Percentiles rank a stretch among this genome's conserved stretches.
Evolutionary conservation across 2,888 invertebrate species (phyloP).

Genomic region (Hecatera dysodea): DNA sequence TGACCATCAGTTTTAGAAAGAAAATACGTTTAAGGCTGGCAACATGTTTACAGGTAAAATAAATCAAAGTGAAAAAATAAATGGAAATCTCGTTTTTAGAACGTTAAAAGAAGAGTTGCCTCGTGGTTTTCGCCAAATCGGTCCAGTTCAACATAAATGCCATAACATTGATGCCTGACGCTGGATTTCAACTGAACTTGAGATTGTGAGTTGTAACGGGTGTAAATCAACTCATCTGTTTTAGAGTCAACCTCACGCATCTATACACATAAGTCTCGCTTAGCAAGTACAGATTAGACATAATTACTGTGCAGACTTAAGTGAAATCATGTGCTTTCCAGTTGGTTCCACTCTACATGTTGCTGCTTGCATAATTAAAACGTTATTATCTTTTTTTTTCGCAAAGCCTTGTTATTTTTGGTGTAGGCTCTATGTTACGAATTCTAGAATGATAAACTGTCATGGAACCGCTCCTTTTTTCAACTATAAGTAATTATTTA

Average conservation of each 20-base stretch:
- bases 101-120: too few species aligned
- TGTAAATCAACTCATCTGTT: constrained; percentile 17
- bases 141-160: too few species aligned
- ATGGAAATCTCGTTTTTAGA: too few species aligned
- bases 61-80: too few species aligned
- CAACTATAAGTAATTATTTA: not conserved
- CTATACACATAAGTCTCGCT: constrained; percentile 25
- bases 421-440: not conserved
- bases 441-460: not conserved
- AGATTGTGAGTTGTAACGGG: too few species aligned
- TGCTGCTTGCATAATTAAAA: constrained; percentile 70
- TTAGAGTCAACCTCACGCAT: not conserved
- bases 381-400: constrained; percentile 29
- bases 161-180: too few species aligned
- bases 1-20: too few species aligned
- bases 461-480: not conserved
- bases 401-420: constrained; percentile 29
- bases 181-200: too few species aligned
- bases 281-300: constrained; percentile 47
- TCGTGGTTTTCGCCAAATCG: too few species aligned
- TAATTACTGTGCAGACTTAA: constrained; percentile 56
- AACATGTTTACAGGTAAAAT: too few species aligned
- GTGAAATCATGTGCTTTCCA: constrained; percentile 70
- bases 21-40: too few species aligned
- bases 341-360: constrained; percentile 70